Base-by-base conservation (phyloP, 2,888 invertebrate species). In the Pyrocoelia pectoralis region DNA sequence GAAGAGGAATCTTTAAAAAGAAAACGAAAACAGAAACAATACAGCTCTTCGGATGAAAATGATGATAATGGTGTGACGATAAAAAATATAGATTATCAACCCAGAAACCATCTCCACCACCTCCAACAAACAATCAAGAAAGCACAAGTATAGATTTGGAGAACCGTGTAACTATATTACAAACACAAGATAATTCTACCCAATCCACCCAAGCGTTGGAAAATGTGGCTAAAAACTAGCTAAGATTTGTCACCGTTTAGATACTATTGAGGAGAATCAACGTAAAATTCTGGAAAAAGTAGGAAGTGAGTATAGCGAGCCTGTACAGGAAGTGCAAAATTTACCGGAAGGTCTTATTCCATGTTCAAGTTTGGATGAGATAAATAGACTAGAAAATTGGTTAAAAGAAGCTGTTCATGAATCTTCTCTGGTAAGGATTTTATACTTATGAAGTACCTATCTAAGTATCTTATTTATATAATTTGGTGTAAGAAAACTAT, bases 301-400 rank as follows among this genome's bases (percentile, higher is more conserved):
- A 18, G 17, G 46, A 17, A 17, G 10, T 46, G 41, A 41, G 41
- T 41, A 13, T 41, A 15, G n/a, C 46, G 46, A 46, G 18, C 46
- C 46, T 18, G 18, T n/a, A 46, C 18, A 17, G 17, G 1, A 18
- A 18, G 18, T 10, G 10, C 5, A n/a, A 5, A 46, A 46, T 46
- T 46, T 46, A 46, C 46, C 46, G 18, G 46, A 46, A 18, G 18
- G 18, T 46, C 18, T 46, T 18, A 17, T 46, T 18, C 17, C 46
- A 10, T 46, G 17, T 46, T 18, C 17, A 3, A 18, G 9, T 18
- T 18, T 18, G 8, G 17, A 46, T 1, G 46, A 46, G 10, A 18
- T 46, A 4, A 46, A 17, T 46, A 18, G 18, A 18, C 17, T 46
- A 18, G 15, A 46, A 18, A 46, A 46, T 46, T 46, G 46, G 46